A percentile compares a stretch with the other conserved stretches of the same genome.
Conservation (phyloP, 1,140 invertebrate genomes). For the Heliconius nattereri region DNA sequence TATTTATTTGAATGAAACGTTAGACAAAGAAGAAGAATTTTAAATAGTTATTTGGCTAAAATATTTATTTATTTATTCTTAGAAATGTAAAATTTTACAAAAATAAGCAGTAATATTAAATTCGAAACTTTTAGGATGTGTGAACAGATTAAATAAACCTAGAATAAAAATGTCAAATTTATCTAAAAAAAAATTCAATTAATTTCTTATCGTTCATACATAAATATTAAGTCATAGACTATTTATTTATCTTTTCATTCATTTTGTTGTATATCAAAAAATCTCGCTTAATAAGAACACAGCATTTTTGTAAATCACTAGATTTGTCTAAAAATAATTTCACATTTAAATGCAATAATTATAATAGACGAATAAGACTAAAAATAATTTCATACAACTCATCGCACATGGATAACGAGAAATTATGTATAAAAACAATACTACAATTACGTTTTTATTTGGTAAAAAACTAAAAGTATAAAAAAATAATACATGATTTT, state of each 20-base stretch:
- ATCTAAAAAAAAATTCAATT: not conserved
- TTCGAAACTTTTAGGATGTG: not conserved
- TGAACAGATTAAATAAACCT: not conserved
- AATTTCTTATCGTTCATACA: not conserved
- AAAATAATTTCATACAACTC: not conserved
- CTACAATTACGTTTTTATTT: no score
- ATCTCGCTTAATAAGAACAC: not conserved
- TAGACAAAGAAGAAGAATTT: not conserved
- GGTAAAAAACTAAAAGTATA: not conserved
- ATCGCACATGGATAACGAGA: not conserved
- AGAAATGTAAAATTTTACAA: not conserved
- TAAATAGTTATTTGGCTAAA: not conserved
- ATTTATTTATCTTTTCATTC: not conserved
- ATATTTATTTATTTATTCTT: not conserved
- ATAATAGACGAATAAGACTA: not conserved
- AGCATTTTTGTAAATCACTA: conserved; percentile 8
- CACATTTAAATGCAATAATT: conserved; percentile 9
- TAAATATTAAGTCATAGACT: not conserved
- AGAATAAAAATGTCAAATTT: not conserved
- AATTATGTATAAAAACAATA: not conserved
- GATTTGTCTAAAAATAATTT: conserved; percentile 2
- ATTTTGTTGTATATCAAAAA: not conserved
- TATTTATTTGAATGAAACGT: not conserved
- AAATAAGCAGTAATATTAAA: not conserved
- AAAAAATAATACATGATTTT: not conserved